Evolutionary conservation across 2,888 invertebrate genomes (phyloP).

Genomic region (Nemotelus nigrinus): DNA sequence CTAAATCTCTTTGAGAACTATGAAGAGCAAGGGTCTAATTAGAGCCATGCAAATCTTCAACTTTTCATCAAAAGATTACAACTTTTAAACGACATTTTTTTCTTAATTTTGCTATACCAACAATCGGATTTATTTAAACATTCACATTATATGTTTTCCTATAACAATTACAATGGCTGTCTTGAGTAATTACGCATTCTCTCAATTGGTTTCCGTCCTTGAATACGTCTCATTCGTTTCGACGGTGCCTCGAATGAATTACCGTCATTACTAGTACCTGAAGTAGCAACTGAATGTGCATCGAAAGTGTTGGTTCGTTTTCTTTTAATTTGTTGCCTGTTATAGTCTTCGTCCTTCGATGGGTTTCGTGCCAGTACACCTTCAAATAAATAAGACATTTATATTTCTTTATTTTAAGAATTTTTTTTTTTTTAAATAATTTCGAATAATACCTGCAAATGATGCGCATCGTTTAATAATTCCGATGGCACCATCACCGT

Average conservation of each 20-base stretch:
- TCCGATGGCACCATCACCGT: not conserved
- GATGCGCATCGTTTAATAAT: slow-evolving; percentile 49
- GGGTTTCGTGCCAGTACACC: slow-evolving; percentile 55
- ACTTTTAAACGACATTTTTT: no score
- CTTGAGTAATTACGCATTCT: slow-evolving; percentile 57
- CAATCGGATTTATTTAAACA: no score
- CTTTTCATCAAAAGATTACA: no score
- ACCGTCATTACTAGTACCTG: not conserved
- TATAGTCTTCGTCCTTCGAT: slow-evolving; percentile 52
- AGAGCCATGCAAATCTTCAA: no score
- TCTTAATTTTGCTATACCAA: no score
- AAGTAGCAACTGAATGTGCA: not conserved
- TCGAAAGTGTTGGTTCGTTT: slow-evolving; percentile 56
- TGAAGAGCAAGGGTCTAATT: no score
- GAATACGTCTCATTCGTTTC: slow-evolving; percentile 60
- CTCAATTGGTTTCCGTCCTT: slow-evolving; percentile 61
- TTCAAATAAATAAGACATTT: slow-evolving; percentile 47
- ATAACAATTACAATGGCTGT: no score
- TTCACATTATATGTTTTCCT: no score
- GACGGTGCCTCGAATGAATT: slow-evolving; percentile 51
- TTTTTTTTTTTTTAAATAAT: not conserved
- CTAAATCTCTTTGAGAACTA: no score
- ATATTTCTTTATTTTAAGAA: not conserved
- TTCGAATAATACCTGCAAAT: slow-evolving; percentile 45
- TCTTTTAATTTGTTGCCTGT: slow-evolving; percentile 56